phyloP scores from a whole-genome alignment of 2,797 vertebrate species.

The Avahi laniger region DNA sequence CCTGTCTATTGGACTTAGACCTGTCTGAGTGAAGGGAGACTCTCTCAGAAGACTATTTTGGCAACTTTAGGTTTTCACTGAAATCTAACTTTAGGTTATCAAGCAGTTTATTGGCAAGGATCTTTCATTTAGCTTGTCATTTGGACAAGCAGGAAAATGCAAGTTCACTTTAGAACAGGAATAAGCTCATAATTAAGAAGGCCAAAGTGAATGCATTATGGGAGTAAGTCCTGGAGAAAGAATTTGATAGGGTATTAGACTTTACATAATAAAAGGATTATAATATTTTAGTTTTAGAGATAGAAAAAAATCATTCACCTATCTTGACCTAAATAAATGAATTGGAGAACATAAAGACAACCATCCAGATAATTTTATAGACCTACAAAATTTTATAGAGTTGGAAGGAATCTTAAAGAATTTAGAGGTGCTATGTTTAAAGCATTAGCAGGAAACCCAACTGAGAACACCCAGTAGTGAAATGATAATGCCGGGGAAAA shows the following conservation, averaged over 20 bases:
- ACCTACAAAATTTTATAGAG: not conserved
- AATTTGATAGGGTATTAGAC: not conserved
- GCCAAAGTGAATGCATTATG: not conserved
- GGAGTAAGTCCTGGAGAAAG: not conserved
- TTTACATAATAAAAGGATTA: not conserved
- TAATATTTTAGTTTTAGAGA: not conserved
- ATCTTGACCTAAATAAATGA: not conserved
- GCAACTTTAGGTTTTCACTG: conserved; percentile 46
- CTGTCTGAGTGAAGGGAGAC: conserved; percentile 47
- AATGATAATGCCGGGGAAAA: not conserved
- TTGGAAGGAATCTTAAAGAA: not conserved
- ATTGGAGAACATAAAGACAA: not conserved
- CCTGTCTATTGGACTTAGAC: conserved; percentile 8
- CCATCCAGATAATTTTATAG: not conserved
- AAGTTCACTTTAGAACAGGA: conserved; percentile 42
- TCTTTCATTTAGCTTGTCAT: conserved; percentile 55
- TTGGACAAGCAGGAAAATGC: conserved; percentile 36
- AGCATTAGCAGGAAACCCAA: not conserved
- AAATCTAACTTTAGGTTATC: not conserved
- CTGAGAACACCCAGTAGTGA: not conserved
- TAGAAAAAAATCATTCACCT: not conserved
- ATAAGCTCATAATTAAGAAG: not conserved
- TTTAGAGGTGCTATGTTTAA: not conserved
- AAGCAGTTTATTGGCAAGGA: conserved; percentile 57
- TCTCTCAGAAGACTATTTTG: conserved; percentile 60